Percentiles rank a stretch among this genome's conserved stretches.
phyloP scores from a whole-genome alignment of 2,113 vertebrate species.

The Microcebus tavaratra region DNA sequence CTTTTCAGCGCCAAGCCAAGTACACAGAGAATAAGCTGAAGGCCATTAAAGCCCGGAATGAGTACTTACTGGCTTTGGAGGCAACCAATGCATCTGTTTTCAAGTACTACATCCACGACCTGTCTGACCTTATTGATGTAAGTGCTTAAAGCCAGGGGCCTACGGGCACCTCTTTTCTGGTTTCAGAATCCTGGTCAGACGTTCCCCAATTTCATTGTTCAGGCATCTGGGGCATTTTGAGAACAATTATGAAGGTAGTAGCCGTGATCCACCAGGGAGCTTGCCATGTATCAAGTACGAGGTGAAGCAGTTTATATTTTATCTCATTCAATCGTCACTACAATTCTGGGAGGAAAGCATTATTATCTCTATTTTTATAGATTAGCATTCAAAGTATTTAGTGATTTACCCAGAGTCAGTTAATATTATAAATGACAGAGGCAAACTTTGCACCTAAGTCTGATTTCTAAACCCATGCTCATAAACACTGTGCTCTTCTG shows the following conservation, averaged over 20 bases:
- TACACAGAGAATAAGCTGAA: constrained; percentile 99
- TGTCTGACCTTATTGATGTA: constrained; percentile 98
- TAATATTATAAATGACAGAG: not conserved
- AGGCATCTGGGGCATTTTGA: not conserved
- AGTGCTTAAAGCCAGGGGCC: constrained; percentile 82
- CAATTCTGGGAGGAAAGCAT: not conserved
- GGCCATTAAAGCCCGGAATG: constrained; percentile 97
- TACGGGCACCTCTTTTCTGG: not conserved
- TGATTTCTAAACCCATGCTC: not conserved
- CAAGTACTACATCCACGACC: constrained; percentile 99
- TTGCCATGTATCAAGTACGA: not conserved
- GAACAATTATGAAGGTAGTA: not conserved
- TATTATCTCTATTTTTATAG: not conserved
- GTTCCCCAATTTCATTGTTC: not conserved
- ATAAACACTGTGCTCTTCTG: not conserved
- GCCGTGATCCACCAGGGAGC: not conserved
- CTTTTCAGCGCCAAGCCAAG: constrained; percentile 95
- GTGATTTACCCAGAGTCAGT: not conserved
- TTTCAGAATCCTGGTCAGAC: not conserved
- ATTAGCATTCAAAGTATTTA: not conserved
- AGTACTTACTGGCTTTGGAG: constrained; percentile 96
- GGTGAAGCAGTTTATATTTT: not conserved
- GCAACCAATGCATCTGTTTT: constrained; percentile 98
- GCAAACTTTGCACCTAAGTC: not conserved
- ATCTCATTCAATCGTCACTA: not conserved